Conservation (phyloP, 1,140 invertebrate species). For the Neodiprion virginianus region DNA sequence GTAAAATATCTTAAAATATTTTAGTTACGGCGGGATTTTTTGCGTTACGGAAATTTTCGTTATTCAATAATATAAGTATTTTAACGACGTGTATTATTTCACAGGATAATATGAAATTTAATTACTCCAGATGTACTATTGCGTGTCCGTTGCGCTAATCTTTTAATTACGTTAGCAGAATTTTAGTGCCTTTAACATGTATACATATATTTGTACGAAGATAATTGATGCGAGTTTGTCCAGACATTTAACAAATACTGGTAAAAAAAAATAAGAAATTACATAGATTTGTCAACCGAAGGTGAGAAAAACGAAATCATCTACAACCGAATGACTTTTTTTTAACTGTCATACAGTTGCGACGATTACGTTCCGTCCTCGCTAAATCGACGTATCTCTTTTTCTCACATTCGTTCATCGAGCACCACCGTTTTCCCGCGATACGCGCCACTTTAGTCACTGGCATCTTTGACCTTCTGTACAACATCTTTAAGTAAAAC, state of each 20-base stretch:
- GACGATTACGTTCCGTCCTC: background rate
- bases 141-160: background rate
- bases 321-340: background rate
- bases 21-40: no score
- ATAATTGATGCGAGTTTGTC: no score
- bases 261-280: no score
- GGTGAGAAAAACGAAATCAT: no score
- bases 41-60: no score
- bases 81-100: no score
- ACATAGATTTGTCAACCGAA: no score
- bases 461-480: conserved; percentile 27
- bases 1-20: no score
- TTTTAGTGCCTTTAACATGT: background rate
- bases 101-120: background rate
- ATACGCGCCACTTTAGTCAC: conserved; percentile 40
- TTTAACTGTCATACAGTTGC: background rate
- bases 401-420: conserved; percentile 34
- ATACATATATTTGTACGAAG: no score
- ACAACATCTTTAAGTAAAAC: conserved; percentile 46
- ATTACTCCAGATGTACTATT: background rate
- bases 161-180: background rate
- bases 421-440: conserved; percentile 45
- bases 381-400: conserved; percentile 37
- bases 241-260: no score
- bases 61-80: no score